phyloP scores from a whole-genome alignment of 2,113 vertebrate species.

The Rhodinocichla rosea region DNA sequence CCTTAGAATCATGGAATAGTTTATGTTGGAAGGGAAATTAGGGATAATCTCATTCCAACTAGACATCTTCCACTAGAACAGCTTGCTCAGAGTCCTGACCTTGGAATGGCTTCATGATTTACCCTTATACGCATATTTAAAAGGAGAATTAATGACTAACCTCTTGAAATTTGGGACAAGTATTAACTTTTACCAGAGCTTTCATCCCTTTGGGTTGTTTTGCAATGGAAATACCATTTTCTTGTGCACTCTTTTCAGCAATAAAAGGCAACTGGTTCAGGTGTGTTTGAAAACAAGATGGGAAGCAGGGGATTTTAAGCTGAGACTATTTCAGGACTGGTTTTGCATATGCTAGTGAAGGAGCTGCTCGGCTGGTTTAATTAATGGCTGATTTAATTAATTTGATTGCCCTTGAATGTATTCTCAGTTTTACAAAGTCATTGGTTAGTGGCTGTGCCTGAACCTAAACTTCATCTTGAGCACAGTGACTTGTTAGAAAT shows the following conservation, averaged over 20 bases:
- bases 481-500: neutral
- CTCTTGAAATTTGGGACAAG: neutral
- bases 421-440: neutral
- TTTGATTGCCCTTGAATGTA: neutral
- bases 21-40: neutral
- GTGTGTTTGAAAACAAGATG: neutral
- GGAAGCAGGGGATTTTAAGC: neutral
- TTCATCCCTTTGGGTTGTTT: neutral
- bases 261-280: neutral
- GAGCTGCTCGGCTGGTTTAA: neutral
- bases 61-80: neutral
- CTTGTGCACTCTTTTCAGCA: neutral
- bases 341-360: neutral
- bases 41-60: neutral
- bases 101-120: neutral
- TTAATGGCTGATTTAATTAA: neutral
- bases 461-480: neutral
- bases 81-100: neutral
- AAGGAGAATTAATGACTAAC: neutral
- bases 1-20: neutral
- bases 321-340: neutral
- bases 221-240: neutral
- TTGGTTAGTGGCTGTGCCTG: neutral
- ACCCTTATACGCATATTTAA: rapidly evolving
- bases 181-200: neutral